These are phyloP conservation scores for Dynastes maya DNA, from an alignment of 2,888 invertebrate species.

Conservation along the genomic window DNA sequence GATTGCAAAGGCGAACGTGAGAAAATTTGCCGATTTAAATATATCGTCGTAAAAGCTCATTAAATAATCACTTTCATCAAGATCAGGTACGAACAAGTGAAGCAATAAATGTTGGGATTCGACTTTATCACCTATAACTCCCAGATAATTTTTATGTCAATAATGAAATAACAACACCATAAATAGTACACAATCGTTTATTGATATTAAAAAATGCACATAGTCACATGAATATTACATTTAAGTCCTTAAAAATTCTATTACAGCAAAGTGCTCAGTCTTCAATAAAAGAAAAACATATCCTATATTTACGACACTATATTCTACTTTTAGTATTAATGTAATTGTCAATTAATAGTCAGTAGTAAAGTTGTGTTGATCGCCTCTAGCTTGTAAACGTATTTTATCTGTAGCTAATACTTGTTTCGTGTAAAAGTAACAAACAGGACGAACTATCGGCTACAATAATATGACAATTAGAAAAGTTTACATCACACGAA, in stretches of 20 bases:
- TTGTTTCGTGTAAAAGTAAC: neutral
- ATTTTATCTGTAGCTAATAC: neutral
- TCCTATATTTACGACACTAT: constrained; percentile 27
- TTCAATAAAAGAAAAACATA: constrained; percentile 60
- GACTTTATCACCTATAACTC: no score
- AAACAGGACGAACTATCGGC: neutral
- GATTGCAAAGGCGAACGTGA: no score
- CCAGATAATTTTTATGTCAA: neutral
- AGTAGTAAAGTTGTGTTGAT: neutral
- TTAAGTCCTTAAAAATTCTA: constrained; percentile 60
- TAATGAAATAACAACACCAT: neutral
- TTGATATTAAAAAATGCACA: constrained; percentile 62
- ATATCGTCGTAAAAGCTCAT: no score
- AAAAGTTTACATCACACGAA: no score
- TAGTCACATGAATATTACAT: constrained; percentile 55
- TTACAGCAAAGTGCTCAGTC: constrained; percentile 63
- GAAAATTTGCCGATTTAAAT: no score
- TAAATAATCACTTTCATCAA: no score
- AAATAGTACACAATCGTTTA: constrained; percentile 53
- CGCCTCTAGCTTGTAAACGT: neutral
- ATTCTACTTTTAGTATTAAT: constrained; percentile 7
- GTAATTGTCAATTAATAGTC: neutral
- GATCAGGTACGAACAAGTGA: no score
- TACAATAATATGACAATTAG: neutral
- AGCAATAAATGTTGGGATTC: no score